Conservation (phyloP, 2,113 vertebrate genomes). For the Psittacara wagleri region DNA sequence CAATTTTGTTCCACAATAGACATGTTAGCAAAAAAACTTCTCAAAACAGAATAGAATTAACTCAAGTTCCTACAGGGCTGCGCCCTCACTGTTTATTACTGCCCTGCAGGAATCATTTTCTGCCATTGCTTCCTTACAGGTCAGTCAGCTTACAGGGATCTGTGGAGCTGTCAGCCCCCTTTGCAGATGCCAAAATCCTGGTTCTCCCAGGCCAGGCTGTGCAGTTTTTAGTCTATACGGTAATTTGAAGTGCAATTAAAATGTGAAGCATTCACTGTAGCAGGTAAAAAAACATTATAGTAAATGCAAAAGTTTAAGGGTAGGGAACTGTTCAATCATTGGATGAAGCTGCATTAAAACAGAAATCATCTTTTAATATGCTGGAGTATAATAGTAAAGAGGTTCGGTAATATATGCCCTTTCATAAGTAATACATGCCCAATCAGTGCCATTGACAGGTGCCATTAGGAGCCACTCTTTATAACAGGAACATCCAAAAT, state of each 20-base stretch:
- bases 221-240: background rate
- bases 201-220: background rate
- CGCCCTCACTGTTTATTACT: background rate
- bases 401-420: background rate
- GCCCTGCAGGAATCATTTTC: background rate
- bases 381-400: background rate
- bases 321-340: background rate
- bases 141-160: background rate
- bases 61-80: background rate
- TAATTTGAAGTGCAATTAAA: background rate
- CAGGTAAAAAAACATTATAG: background rate
- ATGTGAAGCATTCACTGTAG: background rate
- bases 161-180: background rate
- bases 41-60: background rate
- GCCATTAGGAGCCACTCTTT: background rate
- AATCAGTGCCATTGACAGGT: background rate
- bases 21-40: background rate
- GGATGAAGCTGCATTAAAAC: background rate
- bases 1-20: background rate
- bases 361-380: background rate
- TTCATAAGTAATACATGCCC: background rate
- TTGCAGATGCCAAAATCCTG: background rate
- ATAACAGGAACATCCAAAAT: background rate
- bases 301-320: background rate
- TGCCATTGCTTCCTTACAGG: background rate